Evolutionary conservation across 2,797 vertebrate genomes (phyloP).

Genomic region (Zalophus californianus): DNA sequence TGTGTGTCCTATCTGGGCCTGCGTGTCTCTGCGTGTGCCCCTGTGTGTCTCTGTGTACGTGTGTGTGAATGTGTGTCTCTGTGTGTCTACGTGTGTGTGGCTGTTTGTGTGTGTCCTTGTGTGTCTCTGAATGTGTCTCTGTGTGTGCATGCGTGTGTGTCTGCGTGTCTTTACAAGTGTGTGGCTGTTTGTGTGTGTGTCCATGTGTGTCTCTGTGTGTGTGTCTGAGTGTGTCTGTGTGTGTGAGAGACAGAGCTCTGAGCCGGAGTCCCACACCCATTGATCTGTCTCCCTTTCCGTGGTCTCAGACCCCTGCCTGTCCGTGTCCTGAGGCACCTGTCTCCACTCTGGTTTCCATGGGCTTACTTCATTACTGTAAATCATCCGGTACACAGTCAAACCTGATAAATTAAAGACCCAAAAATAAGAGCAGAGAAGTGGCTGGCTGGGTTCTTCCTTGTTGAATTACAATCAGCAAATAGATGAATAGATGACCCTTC

Average conservation of each 20-base stretch:
- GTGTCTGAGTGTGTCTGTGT: too few relatives aligned
- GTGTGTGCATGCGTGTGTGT: background rate
- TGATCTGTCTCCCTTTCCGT: background rate
- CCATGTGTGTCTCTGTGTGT: too few relatives aligned
- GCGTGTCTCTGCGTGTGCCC: background rate
- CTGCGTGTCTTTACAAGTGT: fast-evolving
- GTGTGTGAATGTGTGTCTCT: background rate
- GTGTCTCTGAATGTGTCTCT: background rate
- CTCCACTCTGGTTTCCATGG: slow-evolving; percentile 39
- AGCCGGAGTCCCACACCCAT: background rate
- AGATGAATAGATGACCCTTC: slow-evolving; percentile 64
- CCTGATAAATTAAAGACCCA: slow-evolving; percentile 57
- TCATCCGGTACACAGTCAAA: slow-evolving; percentile 80
- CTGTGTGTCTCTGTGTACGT: fast-evolving
- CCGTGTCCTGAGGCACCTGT: slow-evolving; percentile 18
- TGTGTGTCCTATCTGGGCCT: too few relatives aligned
- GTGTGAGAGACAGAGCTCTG: slow-evolving; percentile 31
- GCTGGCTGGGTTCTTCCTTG: background rate
- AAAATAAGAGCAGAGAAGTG: slow-evolving; percentile 10
- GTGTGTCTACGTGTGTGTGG: background rate
- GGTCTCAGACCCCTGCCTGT: background rate
- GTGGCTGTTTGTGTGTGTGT: fast-evolving
- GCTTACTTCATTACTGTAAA: slow-evolving; percentile 72
- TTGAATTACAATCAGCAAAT: slow-evolving; percentile 63
- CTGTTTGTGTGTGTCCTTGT: background rate